phyloP scores from a whole-genome alignment of 2,797 vertebrate species.

The Poeciliopsis gracilis region DNA sequence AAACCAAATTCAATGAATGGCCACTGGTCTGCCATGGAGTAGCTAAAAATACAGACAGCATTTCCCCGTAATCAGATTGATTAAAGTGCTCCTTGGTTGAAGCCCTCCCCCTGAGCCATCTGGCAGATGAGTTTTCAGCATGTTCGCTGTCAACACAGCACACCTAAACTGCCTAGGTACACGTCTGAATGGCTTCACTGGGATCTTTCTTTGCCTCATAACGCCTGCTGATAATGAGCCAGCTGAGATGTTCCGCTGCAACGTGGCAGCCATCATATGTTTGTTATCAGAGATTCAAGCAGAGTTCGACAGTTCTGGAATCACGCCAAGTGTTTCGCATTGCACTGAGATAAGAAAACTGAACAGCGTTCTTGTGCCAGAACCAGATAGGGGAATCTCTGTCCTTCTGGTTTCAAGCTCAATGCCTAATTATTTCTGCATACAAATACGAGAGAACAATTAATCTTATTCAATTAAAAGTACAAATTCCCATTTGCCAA shows the following conservation, averaged over 20 bases:
- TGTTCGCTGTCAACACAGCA: slow-evolving; percentile 66
- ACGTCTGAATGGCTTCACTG: slow-evolving; percentile 52
- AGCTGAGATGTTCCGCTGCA: slow-evolving; percentile 1
- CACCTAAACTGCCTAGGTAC: slow-evolving; percentile 56
- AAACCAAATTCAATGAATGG: slow-evolving; percentile 78
- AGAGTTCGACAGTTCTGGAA: neutral
- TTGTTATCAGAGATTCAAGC: neutral
- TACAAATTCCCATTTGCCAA: neutral
- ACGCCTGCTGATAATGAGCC: neutral
- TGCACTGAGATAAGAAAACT: neutral
- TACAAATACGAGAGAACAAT: neutral
- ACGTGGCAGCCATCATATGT: neutral
- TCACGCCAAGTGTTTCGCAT: neutral
- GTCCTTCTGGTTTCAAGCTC: neutral
- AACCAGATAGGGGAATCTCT: neutral
- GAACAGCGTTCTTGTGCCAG: neutral
- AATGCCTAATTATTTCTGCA: neutral
- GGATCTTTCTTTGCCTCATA: slow-evolving; percentile 13
- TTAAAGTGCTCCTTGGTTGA: slow-evolving; percentile 77
- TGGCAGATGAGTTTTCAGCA: slow-evolving; percentile 71
- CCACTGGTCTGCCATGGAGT: slow-evolving; percentile 66
- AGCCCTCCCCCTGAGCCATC: slow-evolving; percentile 75
- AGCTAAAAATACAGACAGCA: slow-evolving; percentile 82
- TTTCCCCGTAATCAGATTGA: slow-evolving; percentile 83
- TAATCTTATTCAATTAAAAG: neutral